phyloP scores from a whole-genome alignment of 2,888 invertebrate genomes.

The Ophion ellenae region DNA sequence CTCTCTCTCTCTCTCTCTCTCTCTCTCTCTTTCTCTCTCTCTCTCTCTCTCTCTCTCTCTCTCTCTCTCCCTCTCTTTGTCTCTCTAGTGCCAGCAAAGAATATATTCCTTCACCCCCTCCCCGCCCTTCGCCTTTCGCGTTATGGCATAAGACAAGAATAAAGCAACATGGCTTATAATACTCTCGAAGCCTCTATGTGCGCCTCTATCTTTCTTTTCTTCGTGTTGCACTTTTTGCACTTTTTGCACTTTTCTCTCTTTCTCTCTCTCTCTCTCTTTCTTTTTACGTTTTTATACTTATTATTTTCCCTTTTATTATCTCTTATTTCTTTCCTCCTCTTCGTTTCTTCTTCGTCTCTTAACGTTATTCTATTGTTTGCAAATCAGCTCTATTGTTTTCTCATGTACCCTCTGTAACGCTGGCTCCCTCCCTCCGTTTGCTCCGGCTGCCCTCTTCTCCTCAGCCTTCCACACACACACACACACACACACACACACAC shows the following conservation, averaged over 20 bases:
- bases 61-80: slow-evolving; percentile 30
- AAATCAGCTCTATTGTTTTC: slow-evolving; percentile 84
- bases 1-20: slow-evolving; percentile 40
- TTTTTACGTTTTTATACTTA: slow-evolving; percentile 5
- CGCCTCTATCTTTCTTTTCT: slow-evolving; percentile 52
- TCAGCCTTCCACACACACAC: slow-evolving; percentile 32
- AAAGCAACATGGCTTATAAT: slow-evolving; percentile 83
- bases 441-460: slow-evolving; percentile 28
- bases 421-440: slow-evolving; percentile 40
- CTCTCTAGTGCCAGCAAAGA: slow-evolving; percentile 35
- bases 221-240: slow-evolving; percentile 32
- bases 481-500: slow-evolving; percentile 7
- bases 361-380: slow-evolving; percentile 84
- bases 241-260: neutral
- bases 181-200: slow-evolving; percentile 73
- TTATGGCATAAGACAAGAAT: slow-evolving; percentile 80
- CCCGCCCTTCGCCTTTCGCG: slow-evolving; percentile 67
- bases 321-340: slow-evolving; percentile 54
- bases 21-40: slow-evolving; percentile 19
- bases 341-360: slow-evolving; percentile 74
- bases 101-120: slow-evolving; percentile 20
- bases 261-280: neutral
- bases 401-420: slow-evolving; percentile 79
- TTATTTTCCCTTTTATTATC: slow-evolving; percentile 24
- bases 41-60: slow-evolving; percentile 40